Conservation (phyloP, 2,797 vertebrate species). For the Coregonus suidteri region DNA sequence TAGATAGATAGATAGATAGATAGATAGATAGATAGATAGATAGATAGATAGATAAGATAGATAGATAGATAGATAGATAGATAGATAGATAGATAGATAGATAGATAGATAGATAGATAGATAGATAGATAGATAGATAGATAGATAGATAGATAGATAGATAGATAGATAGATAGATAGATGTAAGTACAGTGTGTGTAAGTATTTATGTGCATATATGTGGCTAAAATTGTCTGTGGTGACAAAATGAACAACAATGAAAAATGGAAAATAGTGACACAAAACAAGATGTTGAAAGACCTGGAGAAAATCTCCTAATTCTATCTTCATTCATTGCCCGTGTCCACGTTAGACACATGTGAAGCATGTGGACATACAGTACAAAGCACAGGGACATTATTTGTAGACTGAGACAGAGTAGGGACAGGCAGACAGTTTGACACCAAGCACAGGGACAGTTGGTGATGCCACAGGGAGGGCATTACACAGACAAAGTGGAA, state of each 20-base stretch:
- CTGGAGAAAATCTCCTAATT: conserved; percentile 44
- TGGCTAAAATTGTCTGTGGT: neutral
- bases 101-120: no score
- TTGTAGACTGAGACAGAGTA: conserved; percentile 70
- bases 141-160: no score
- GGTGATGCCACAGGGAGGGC: conserved; percentile 39
- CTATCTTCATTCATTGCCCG: conserved; percentile 45
- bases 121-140: no score
- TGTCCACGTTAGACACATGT: conserved; percentile 37
- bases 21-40: no score
- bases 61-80: no score
- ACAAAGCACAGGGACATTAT: conserved; percentile 66
- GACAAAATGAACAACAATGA: neutral
- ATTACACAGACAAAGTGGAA: conserved; percentile 57
- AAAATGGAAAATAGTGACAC: neutral
- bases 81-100: no score
- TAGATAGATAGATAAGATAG: no score
- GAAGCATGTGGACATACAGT: conserved; percentile 66
- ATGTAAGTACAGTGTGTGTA: neutral
- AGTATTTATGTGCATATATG: neutral
- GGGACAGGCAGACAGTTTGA: conserved; percentile 74
- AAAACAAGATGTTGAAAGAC: conserved; percentile 31
- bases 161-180: no score
- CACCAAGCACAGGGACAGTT: conserved; percentile 57
- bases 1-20: no score